Evolutionary conservation across 2,888 invertebrate species (phyloP), one percentile per base, ranked within the genome.

Genomic region (Agrotis segetum): DNA sequence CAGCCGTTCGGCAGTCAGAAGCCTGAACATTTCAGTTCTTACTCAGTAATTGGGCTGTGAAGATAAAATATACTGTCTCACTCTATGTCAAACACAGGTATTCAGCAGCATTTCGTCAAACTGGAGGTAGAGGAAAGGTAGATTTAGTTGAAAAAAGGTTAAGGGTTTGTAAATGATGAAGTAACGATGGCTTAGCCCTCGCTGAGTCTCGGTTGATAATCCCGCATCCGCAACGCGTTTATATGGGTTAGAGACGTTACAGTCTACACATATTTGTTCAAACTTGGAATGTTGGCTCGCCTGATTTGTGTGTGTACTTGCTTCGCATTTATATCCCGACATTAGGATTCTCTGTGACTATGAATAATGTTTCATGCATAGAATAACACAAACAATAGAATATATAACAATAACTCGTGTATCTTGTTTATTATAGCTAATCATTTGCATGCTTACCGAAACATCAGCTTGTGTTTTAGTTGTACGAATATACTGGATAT

Each of bases 251-350:
- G 60, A 66, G 55, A 50, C 52, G 52, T 64, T 75, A 49, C 60
- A 67, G 55, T 50, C 47, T 64, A 50, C 58, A 69, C 59, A 72
- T 64, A 77, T 74, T 65, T 65, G 73, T 65, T 65, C 50, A 46
- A 21, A 74, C 70, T 49, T 49, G 71, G 66, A 74, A 78, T 67
- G 70, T 78, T 74, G 44, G 66, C 55, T 60, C 62, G 59, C 29
- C 66, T 78, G 70, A 78, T 78, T 78, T 67, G 74, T 78, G 62
- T 64, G 61, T 69, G 74, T 78, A 74, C 77, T 77, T 77, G 73
- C 77, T 64, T 74, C 65, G 70, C 74, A 66, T 78, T 74, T 74
- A 66, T 66, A 66, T 69, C 56, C 61, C 19, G 61, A 69, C 69
- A 74, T 77, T 69, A 74, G 67, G 77, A 74, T 77, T 68, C 77